Evolutionary conservation across 2,888 invertebrate species (phyloP).

Genomic region (Hemicrepidius hirtus): DNA sequence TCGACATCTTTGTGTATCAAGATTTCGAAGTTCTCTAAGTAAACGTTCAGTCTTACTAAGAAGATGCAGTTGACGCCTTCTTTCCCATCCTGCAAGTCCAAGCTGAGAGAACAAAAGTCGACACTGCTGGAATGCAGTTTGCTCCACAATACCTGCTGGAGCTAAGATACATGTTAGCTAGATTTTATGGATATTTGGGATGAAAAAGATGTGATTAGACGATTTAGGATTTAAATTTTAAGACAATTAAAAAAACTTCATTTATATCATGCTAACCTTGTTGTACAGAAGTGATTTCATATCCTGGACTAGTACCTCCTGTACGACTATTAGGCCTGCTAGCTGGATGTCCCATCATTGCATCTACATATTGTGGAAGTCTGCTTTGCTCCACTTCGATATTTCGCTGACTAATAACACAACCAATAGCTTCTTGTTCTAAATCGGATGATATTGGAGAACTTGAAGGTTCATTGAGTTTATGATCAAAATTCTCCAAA

Average conservation of each 20-base stretch:
- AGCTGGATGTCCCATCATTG: conserved; percentile 67
- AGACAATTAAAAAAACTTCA: neutral
- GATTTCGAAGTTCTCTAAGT: conserved; percentile 91
- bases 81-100: conserved; percentile 93
- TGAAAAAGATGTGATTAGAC: too few species aligned
- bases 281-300: conserved; percentile 55
- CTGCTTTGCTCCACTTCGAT: conserved; percentile 83
- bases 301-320: conserved; percentile 52
- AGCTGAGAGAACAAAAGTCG: conserved; percentile 93
- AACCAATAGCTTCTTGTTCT: conserved; percentile 90
- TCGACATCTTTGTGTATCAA: conserved; percentile 93
- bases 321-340: conserved; percentile 63
- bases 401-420: conserved; percentile 88
- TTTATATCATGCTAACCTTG: conserved; percentile 56
- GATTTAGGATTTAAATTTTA: too few species aligned
- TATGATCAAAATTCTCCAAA: conserved; percentile 78
- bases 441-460: conserved; percentile 84
- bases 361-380: conserved; percentile 63
- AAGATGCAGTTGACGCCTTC: conserved; percentile 88
- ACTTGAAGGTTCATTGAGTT: conserved; percentile 86
- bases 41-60: conserved; percentile 92
- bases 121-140: conserved; percentile 85
- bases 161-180: conserved; percentile 29
- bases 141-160: conserved; percentile 54
- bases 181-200: too few species aligned